Conservation (phyloP, 2,888 invertebrate genomes). For the Leptura quadrifasciata region DNA sequence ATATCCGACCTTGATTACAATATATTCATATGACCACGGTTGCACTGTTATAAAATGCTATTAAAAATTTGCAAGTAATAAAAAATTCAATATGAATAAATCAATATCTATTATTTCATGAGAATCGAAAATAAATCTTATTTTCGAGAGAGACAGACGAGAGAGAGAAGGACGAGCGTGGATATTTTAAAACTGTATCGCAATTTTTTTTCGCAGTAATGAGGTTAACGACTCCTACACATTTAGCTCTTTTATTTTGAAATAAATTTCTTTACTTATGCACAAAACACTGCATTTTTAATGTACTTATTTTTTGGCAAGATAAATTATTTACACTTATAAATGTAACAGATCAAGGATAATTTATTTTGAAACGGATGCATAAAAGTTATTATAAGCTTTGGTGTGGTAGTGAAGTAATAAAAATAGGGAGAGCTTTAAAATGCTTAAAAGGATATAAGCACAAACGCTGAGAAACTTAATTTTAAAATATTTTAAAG, state of each 20-base stretch:
- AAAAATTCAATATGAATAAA: neutral
- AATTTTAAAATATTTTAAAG: no score
- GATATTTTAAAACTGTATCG: conserved; percentile 26
- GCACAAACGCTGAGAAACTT: no score
- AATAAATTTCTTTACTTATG: conserved; percentile 26
- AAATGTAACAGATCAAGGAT: conserved; percentile 16
- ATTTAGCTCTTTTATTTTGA: conserved; percentile 25
- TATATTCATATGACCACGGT: neutral
- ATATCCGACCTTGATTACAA: neutral
- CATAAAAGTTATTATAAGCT: conserved; percentile 12
- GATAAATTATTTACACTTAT: conserved; percentile 27
- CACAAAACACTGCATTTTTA: conserved; percentile 31
- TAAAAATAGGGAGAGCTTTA: conserved; percentile 8
- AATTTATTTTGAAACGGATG: conserved; percentile 18
- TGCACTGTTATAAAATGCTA: neutral
- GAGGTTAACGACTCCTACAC: conserved; percentile 32
- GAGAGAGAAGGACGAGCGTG: neutral
- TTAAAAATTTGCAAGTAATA: conserved; percentile 2
- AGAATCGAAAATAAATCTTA: conserved; percentile 1
- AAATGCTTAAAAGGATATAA: neutral
- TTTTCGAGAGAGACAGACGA: conserved; percentile 14
- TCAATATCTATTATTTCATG: neutral
- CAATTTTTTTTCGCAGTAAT: conserved; percentile 23
- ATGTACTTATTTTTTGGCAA: conserved; percentile 32
- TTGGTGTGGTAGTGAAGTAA: conserved; percentile 5